Evolutionary conservation across 2,888 invertebrate species (phyloP).

Genomic region (Perizoma flavofasciatum): DNA sequence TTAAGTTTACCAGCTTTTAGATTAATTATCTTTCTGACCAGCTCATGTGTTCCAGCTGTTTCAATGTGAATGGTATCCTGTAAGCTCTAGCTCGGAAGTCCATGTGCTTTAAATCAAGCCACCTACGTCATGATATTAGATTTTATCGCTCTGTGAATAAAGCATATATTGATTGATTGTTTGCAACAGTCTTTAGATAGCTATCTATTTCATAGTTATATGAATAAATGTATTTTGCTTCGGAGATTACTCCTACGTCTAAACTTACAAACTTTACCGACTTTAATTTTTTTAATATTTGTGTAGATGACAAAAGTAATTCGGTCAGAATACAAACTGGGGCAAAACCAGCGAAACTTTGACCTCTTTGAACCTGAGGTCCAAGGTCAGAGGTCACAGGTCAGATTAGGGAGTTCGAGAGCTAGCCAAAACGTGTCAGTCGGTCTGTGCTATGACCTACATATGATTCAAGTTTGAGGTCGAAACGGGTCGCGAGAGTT

Average conservation of each 20-base stretch:
- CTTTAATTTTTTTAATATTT: too few relatives aligned
- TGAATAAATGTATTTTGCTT: too few relatives aligned
- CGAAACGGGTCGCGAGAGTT: conserved; percentile 30
- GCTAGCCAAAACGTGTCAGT: conserved; percentile 66
- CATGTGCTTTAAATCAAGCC: conserved; percentile 73
- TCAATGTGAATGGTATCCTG: conserved; percentile 63
- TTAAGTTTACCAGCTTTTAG: conserved; percentile 60
- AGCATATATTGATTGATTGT: too few relatives aligned
- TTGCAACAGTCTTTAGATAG: too few relatives aligned
- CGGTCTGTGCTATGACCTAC: conserved; percentile 57
- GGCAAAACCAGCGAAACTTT: conserved; percentile 43
- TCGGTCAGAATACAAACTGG: conserved; percentile 6
- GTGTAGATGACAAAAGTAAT: too few relatives aligned
- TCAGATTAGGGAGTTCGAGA: conserved; percentile 67
- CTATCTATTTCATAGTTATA: too few relatives aligned
- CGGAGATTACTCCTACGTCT: too few relatives aligned
- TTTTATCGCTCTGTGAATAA: conserved; percentile 89
- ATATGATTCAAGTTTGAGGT: conserved; percentile 64
- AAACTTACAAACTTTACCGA: too few relatives aligned
- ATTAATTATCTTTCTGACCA: conserved; percentile 66
- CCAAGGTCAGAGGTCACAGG: conserved; percentile 64
- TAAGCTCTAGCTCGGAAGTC: conserved; percentile 66
- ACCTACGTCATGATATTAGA: conserved; percentile 92
- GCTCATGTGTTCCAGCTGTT: conserved; percentile 61
- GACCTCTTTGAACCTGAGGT: conserved; percentile 60